These are phyloP conservation scores for Potamilus streckersoni DNA, from an alignment of 1,140 invertebrate genomes.

Conservation along the genomic window DNA sequence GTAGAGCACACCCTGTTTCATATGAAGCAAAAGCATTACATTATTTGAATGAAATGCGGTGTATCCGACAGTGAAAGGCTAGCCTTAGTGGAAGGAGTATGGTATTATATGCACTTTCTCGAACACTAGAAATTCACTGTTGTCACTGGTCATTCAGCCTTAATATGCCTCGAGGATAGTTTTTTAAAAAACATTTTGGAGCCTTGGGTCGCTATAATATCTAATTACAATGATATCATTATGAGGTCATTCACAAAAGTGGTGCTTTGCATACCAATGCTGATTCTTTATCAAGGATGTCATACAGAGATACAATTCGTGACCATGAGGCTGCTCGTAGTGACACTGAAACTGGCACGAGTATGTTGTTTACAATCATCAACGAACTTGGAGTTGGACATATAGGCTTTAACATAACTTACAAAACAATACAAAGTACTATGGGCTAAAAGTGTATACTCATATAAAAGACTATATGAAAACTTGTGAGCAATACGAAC, in stretches of 20 bases:
- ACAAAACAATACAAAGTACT: slow-evolving; percentile 28
- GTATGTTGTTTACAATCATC: too few relatives aligned
- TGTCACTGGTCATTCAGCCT: background rate
- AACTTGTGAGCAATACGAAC: slow-evolving; percentile 32
- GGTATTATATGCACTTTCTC: background rate
- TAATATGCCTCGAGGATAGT: background rate
- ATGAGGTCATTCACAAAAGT: too few relatives aligned
- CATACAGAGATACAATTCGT: too few relatives aligned
- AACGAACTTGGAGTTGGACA: background rate
- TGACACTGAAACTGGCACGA: too few relatives aligned
- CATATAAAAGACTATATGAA: slow-evolving; percentile 26
- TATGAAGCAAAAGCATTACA: background rate
- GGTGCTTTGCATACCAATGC: too few relatives aligned
- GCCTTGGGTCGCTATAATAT: too few relatives aligned
- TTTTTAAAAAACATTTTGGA: too few relatives aligned
- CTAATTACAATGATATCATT: too few relatives aligned
- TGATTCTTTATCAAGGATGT: too few relatives aligned
- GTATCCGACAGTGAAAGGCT: slow-evolving; percentile 7
- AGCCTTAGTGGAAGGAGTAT: slow-evolving; percentile 9
- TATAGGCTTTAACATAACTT: slow-evolving; percentile 15
- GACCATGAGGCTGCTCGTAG: too few relatives aligned
- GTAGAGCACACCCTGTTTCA: background rate
- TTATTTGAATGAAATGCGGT: background rate
- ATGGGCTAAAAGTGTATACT: slow-evolving; percentile 21
- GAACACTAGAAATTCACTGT: slow-evolving; percentile 4